Evolutionary conservation across 35 echinoderm and acorn worm species (phyloP).

Genomic region (Eucidaris tribuloides): DNA sequence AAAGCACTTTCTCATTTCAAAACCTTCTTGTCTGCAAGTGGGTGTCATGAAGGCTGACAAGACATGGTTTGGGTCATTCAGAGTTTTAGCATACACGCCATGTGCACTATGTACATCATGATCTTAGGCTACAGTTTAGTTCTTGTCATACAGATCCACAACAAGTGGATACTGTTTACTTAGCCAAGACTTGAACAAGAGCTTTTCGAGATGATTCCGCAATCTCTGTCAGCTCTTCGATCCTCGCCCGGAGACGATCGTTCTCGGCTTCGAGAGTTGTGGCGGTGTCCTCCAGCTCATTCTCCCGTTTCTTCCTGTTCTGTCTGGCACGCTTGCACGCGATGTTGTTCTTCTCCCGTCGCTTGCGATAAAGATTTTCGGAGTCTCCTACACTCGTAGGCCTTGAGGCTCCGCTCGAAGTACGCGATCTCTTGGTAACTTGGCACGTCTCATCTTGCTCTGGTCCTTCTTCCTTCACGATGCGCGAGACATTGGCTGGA

Average conservation of each 20-base stretch:
- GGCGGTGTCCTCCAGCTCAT: neutral
- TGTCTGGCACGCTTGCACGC: conserved; percentile 14
- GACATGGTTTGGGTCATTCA: no score
- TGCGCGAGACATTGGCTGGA: neutral
- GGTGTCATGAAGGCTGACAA: no score
- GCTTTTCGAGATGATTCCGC: neutral
- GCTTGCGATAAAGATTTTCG: neutral
- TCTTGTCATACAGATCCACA: no score
- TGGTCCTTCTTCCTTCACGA: neutral
- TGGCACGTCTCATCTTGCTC: conserved; percentile 5
- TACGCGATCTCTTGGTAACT: conserved; percentile 1
- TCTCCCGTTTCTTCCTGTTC: conserved; percentile 10
- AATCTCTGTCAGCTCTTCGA: conserved; percentile 20
- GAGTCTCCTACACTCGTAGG: neutral
- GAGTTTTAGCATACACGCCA: no score
- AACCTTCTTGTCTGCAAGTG: no score
- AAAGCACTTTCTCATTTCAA: no score
- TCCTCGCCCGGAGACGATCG: neutral
- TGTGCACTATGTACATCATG: no score
- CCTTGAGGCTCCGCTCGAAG: neutral
- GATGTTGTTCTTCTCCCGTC: neutral
- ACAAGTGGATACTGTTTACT: conserved; percentile 12
- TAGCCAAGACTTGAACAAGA: neutral
- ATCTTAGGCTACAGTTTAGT: no score
- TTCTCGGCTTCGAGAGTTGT: neutral